phyloP scores from a whole-genome alignment of 2,113 vertebrate species.

The Melanotaenia duboulayi region DNA sequence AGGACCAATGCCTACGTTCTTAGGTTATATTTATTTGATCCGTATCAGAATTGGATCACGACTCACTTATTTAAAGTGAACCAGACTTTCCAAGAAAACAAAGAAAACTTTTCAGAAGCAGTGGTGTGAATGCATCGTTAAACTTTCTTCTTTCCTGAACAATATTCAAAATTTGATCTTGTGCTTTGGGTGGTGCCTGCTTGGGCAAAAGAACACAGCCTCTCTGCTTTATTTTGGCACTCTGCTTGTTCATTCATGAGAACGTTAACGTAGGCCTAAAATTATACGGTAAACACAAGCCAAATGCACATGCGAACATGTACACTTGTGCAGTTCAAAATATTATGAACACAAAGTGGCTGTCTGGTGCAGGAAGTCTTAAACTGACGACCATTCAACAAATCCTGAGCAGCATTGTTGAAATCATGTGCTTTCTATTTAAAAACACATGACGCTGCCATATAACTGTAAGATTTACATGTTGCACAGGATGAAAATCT shows the following conservation, averaged over 20 bases:
- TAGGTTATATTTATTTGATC: too few relatives aligned
- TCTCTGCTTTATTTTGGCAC: too few relatives aligned
- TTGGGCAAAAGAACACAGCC: too few relatives aligned
- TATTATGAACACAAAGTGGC: not conserved
- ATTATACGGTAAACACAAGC: not conserved
- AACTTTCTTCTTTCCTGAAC: too few relatives aligned
- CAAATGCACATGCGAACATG: not conserved
- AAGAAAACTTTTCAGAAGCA: too few relatives aligned
- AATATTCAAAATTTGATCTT: too few relatives aligned
- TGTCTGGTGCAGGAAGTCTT: not conserved
- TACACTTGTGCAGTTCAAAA: not conserved
- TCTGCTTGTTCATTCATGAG: not conserved
- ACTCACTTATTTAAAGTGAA: too few relatives aligned
- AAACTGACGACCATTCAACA: conserved; percentile 7
- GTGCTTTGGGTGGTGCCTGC: too few relatives aligned
- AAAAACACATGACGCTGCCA: not conserved
- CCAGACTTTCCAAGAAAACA: too few relatives aligned
- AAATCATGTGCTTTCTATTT: not conserved
- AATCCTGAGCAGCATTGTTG: not conserved
- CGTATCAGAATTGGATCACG: too few relatives aligned
- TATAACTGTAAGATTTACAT: conserved; percentile 1
- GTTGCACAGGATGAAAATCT: conserved; percentile 2
- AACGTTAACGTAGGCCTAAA: not conserved
- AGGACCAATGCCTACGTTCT: too few relatives aligned
- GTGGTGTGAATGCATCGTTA: too few relatives aligned